Percentiles rank a stretch among this genome's conserved stretches.
phyloP scores from a whole-genome alignment of 1,140 invertebrate species.

The Lineus longissimus region DNA sequence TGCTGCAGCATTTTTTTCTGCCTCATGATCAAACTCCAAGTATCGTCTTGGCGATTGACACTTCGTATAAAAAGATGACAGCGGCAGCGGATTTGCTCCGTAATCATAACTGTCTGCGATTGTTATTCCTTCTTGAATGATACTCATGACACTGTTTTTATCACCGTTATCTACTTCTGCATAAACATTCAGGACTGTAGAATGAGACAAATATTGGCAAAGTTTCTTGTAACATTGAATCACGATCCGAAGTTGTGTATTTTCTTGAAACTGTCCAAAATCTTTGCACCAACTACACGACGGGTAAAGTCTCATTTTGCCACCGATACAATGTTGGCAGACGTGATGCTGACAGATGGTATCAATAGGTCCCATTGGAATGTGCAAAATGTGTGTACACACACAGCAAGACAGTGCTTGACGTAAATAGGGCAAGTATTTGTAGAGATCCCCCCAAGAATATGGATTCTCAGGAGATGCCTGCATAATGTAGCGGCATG shows the following conservation, averaged over 20 bases:
- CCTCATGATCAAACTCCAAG: not conserved
- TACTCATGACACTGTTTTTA: slow-evolving; percentile 64
- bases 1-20: no score
- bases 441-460: slow-evolving; percentile 75
- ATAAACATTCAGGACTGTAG: slow-evolving; percentile 50
- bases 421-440: slow-evolving; percentile 75
- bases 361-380: slow-evolving; percentile 75
- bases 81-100: slow-evolving; percentile 54
- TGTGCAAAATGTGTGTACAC: slow-evolving; percentile 75
- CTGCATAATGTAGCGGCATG: slow-evolving; percentile 73
- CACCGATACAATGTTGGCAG: slow-evolving; percentile 74
- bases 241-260: slow-evolving; percentile 73
- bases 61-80: slow-evolving; percentile 6
- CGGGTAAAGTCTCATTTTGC: slow-evolving; percentile 77
- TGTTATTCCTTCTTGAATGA: slow-evolving; percentile 74
- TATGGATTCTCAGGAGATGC: slow-evolving; percentile 65
- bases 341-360: slow-evolving; percentile 85
- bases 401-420: slow-evolving; percentile 84
- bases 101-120: slow-evolving; percentile 72
- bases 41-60: not conserved
- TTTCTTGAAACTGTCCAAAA: slow-evolving; percentile 76
- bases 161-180: slow-evolving; percentile 55
- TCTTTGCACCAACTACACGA: slow-evolving; percentile 81
- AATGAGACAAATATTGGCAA: slow-evolving; percentile 75
- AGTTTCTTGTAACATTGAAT: slow-evolving; percentile 84